phyloP scores from a whole-genome alignment of 2,888 invertebrate species.

The Polydrusus pterygomalis region DNA sequence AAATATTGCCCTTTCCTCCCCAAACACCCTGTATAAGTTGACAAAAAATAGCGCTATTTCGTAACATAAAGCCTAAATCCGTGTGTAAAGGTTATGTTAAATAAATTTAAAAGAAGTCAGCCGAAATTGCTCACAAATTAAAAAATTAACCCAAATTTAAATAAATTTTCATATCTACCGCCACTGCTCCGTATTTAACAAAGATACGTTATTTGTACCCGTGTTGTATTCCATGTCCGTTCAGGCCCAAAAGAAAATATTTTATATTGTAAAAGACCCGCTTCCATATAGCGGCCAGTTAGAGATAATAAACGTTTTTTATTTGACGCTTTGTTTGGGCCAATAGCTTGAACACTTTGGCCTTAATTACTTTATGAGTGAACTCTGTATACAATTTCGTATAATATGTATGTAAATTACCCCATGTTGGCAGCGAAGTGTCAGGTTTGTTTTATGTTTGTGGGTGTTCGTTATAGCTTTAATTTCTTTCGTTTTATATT shows the following conservation, averaged over 20 bases:
- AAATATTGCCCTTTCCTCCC: too few species aligned
- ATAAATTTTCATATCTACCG: not conserved
- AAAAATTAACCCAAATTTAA: too few species aligned
- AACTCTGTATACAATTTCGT: conserved; percentile 18
- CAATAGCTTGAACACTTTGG: conserved; percentile 34
- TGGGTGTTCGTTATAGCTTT: conserved; percentile 8
- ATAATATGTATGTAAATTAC: conserved; percentile 32
- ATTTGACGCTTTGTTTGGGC: conserved; percentile 49
- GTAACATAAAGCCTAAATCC: too few species aligned
- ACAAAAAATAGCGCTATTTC: too few species aligned
- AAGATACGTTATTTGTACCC: conserved; percentile 5
- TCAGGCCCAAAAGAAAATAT: conserved; percentile 30
- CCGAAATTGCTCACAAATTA: too few species aligned
- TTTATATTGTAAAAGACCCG: conserved; percentile 30
- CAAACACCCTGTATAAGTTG: too few species aligned
- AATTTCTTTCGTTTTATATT: conserved; percentile 3
- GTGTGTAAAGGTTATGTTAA: too few species aligned
- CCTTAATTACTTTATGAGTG: conserved; percentile 46
- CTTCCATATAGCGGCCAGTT: conserved; percentile 32
- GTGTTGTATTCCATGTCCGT: conserved; percentile 32
- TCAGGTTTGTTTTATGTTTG: conserved; percentile 22
- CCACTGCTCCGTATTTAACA: conserved; percentile 25
- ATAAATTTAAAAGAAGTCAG: too few species aligned
- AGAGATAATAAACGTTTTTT: conserved; percentile 44
- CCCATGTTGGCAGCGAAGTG: conserved; percentile 12